These are phyloP conservation scores for Loxodonta africana DNA, from an alignment of 2,113 vertebrate species.

Conservation along the genomic window DNA sequence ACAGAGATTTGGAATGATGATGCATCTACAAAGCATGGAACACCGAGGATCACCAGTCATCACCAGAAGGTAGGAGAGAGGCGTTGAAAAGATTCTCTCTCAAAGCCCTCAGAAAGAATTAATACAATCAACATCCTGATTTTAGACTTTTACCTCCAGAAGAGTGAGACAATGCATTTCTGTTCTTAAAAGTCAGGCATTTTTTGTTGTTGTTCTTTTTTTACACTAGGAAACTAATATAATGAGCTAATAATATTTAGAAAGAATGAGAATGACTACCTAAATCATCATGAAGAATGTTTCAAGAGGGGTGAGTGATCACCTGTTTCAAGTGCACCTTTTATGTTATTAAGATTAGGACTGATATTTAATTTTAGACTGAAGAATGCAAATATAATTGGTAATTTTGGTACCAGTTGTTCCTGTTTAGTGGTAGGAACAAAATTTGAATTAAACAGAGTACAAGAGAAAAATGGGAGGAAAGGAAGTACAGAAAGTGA, in stretches of 20 bases:
- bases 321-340: background rate
- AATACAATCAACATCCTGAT: too few relatives aligned
- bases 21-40: too few relatives aligned
- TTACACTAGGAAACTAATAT: background rate
- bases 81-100: too few relatives aligned
- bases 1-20: too few relatives aligned
- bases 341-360: background rate
- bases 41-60: too few relatives aligned
- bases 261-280: background rate
- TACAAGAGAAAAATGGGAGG: background rate
- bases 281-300: background rate
- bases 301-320: background rate
- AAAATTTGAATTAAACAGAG: background rate
- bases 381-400: background rate
- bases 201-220: background rate
- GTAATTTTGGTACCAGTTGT: background rate
- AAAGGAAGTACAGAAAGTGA: background rate
- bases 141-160: too few relatives aligned
- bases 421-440: background rate
- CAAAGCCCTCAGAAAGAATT: too few relatives aligned
- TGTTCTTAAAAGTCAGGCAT: background rate
- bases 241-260: background rate
- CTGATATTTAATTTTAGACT: background rate
- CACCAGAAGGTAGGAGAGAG: too few relatives aligned
- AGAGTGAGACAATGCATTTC: background rate